Base-by-base conservation (phyloP, 2,888 invertebrate genomes). In the Pristionchus japonicus region DNA sequence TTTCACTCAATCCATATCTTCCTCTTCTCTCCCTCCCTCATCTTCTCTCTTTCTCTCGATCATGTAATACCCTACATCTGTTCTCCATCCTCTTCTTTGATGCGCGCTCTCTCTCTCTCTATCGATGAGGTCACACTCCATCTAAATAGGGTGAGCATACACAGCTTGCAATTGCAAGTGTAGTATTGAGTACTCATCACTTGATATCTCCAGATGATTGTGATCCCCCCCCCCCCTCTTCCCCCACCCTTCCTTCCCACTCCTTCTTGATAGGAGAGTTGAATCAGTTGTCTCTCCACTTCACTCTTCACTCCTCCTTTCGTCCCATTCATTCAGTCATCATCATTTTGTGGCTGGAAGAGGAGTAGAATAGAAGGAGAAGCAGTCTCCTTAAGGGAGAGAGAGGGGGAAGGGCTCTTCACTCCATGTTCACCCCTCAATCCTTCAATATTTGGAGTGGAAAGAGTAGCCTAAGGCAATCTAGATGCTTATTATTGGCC, bases 371-470 rank as follows among this genome's bases (percentile, higher is more conserved):
- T 80, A 49, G 27, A 31, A 80, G 80, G 20, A 83, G 83, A 49
- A 49, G 49, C 49, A 27, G n/a, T 34, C 37, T n/a, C 47, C 47
- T 49, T 27, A 34, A 52, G 27, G 15, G 20, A n/a, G 77, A 77
- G 77, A 7, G 40, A 74, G 37, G 43, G 37, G 43, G 74, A 34
- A 83, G 83, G 57, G 34, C 77, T 47, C 77, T 77, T 77, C 77
- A 77, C 77, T 40, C 23, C 77, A 77, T 77, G 77, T 77, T 77
- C 77, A 77, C 43, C 27, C 77, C 43, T 34, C 43, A 6, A 11
- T 77, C 43, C 43, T 77, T 77, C 77, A 77, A 77, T 77, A 77
- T 77, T 77, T 83, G 83, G 57, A 83, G 57, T 83, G 83, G 57
- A 83, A 83, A 57, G 57, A 83, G 52, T 52, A 57, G 57, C 83